Base-by-base conservation (phyloP, 2,888 invertebrate species). In the Andrena marginata region DNA sequence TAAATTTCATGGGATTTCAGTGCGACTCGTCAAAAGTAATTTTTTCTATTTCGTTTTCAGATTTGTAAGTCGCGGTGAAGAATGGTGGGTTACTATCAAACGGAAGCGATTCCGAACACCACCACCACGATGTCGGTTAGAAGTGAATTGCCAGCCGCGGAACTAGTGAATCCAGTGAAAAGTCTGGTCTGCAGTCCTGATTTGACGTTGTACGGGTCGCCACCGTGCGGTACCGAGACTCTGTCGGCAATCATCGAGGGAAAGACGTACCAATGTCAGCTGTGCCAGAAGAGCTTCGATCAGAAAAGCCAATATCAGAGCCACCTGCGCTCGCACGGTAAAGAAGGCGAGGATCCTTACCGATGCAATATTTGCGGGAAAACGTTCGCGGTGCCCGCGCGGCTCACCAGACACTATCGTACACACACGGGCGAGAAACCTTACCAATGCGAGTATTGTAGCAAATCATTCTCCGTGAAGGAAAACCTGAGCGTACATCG, bases 361-460 rank as follows among this genome's bases (percentile, higher is more conserved):
- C 96, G 97, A 85, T 98, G 98, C 94, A 97, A 98, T 94, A 97
- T 98, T 88, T 98, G 98, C 94, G 96, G 97, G 89, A 98, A 98
- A 94, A 98, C 98, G 16, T 98, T 98, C 93, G 97, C 98, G 59
- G 98, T 98, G 70, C 98, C 98, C 33, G 98, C 98, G 72, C 95
- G 98, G 82, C 95, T 98, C 87, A 96, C 96, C 77, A 96, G 98
- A 64, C 98, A 98, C 92, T 98, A 98, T 93, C 96, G 98, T 80
- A 98, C 98, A 10, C 98, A 98, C 93, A 98, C 98, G 31, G 98
- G 98, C 51, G 98, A 98, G 93, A 96, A 98, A 89, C 98, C 98
- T 0, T 98, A 98, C 94, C 96, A 97, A 94, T 98, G 98, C 94
- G 98, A 98, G 94, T 98, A 97, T 94, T 98, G 98, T 95, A 97